Conservation (phyloP, 2,113 vertebrate species). For the Zosterops lateralis region DNA sequence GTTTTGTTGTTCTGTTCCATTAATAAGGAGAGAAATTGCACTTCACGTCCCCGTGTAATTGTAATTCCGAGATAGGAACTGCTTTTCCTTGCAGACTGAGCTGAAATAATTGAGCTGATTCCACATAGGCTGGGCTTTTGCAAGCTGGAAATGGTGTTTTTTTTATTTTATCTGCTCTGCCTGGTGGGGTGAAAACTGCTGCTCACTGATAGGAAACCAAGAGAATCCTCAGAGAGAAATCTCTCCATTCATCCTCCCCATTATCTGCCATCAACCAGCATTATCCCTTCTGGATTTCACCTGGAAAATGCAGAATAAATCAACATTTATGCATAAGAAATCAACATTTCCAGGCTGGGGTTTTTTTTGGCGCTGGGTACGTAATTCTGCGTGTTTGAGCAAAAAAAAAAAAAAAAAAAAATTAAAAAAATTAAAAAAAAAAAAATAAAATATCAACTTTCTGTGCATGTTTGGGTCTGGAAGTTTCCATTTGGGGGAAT, state of each 20-base stretch:
- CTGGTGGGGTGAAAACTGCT: background rate
- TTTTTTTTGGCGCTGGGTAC: background rate
- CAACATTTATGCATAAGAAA: background rate
- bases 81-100: background rate
- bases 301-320: background rate
- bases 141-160: background rate
- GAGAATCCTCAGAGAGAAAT: background rate
- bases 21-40: background rate
- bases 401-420: background rate
- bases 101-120: slow-evolving; percentile 22
- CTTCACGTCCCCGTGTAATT: background rate
- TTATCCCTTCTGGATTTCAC: background rate
- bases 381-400: background rate
- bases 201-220: background rate
- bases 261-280: background rate
- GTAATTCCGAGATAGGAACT: background rate
- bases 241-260: background rate
- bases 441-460: background rate
- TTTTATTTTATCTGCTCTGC: background rate
- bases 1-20: background rate
- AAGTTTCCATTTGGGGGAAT: background rate
- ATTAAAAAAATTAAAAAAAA: background rate
- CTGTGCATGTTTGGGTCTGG: background rate
- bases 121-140: background rate
- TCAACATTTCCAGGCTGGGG: background rate